Conservation (phyloP, 2,797 vertebrate species). For the Aselliscus stoliczkanus region DNA sequence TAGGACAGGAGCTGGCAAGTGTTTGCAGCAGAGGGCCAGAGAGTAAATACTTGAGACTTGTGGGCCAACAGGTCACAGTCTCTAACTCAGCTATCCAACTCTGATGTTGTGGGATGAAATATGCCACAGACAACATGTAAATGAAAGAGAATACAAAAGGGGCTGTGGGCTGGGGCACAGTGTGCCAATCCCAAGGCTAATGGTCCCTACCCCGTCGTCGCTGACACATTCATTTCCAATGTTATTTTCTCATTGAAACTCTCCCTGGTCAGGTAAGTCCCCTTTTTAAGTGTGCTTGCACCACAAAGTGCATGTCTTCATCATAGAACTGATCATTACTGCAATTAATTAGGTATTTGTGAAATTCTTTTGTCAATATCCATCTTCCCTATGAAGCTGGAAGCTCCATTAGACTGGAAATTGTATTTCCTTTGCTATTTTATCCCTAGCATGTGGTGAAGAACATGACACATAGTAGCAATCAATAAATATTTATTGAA, state of each 20-base stretch:
- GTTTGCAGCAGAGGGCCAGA: not conserved
- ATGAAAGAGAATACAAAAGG: not conserved
- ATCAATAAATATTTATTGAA: not conserved
- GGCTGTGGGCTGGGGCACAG: not conserved
- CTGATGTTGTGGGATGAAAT: not conserved
- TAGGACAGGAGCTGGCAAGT: not conserved
- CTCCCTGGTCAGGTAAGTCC: not conserved
- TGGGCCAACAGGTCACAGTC: not conserved
- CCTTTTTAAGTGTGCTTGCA: not conserved
- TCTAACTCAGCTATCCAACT: not conserved
- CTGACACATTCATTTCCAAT: not conserved
- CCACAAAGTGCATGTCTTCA: not conserved
- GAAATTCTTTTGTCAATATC: not conserved
- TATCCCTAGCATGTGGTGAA: not conserved
- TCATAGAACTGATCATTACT: not conserved
- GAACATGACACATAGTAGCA: not conserved
- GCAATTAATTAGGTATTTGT: not conserved
- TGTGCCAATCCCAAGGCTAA: not conserved
- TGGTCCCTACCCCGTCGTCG: rapidly evolving
- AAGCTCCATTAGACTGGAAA: not conserved
- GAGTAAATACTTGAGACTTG: not conserved
- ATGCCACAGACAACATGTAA: too few species aligned
- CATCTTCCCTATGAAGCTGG: not conserved
- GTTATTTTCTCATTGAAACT: not conserved
- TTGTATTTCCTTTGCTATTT: not conserved